phyloP scores from a whole-genome alignment of 2,888 invertebrate species.

The Mystacides longicornis region DNA sequence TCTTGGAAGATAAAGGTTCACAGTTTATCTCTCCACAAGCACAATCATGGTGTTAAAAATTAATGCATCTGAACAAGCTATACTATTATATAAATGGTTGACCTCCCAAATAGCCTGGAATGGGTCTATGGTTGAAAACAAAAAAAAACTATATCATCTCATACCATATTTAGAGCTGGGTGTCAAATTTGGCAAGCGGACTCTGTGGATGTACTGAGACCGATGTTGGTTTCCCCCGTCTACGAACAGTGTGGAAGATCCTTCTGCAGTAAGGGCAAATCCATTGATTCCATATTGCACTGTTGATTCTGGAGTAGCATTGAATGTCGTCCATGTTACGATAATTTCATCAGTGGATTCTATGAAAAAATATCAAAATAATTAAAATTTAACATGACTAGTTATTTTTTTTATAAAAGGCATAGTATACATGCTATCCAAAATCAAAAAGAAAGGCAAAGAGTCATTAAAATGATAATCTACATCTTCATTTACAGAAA shows the following conservation, averaged over 20 bases:
- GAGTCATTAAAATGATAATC: too few relatives aligned
- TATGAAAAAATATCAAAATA: neutral
- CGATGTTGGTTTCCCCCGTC: slow-evolving; percentile 64
- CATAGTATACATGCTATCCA: too few relatives aligned
- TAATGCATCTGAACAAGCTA: too few relatives aligned
- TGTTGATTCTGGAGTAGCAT: slow-evolving; percentile 55
- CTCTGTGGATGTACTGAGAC: slow-evolving; percentile 72
- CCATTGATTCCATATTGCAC: slow-evolving; percentile 67
- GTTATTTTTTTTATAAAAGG: neutral
- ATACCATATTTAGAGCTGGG: slow-evolving; percentile 59
- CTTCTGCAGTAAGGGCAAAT: slow-evolving; percentile 49
- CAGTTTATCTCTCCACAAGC: too few relatives aligned
- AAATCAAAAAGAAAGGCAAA: too few relatives aligned
- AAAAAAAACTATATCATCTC: too few relatives aligned
- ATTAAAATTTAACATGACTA: neutral
- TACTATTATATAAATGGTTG: too few relatives aligned
- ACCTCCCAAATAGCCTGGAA: too few relatives aligned
- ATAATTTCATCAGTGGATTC: slow-evolving; percentile 56
- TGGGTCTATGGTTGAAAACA: too few relatives aligned
- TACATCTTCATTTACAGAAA: too few relatives aligned
- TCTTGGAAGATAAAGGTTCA: too few relatives aligned
- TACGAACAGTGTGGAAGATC: slow-evolving; percentile 55
- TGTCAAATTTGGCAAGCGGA: slow-evolving; percentile 51
- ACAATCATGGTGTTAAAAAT: too few relatives aligned
- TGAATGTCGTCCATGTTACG: slow-evolving; percentile 77